Percentiles rank a stretch among this genome's conserved stretches.
phyloP scores from a whole-genome alignment of 1,140 invertebrate genomes.

The Sarcophaga peregrina region DNA sequence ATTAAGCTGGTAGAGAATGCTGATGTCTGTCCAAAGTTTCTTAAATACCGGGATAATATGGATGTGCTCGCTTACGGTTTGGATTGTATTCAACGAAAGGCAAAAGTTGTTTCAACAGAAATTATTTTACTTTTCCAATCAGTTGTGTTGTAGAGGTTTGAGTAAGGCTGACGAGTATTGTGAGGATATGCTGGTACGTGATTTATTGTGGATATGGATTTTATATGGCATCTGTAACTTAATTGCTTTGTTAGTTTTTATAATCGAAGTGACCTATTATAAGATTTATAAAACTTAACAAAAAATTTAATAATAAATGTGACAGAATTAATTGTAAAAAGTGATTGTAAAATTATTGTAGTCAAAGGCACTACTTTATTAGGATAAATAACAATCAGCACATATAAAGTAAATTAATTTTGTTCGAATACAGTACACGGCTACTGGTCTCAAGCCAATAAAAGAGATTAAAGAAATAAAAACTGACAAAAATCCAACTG shows the following conservation, averaged over 20 bases:
- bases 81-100: background rate
- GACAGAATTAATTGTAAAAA: no score
- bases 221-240: background rate
- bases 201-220: slow-evolving; percentile 23
- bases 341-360: no score
- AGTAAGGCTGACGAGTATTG: background rate
- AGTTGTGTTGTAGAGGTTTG: slow-evolving; percentile 13
- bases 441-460: no score
- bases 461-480: no score
- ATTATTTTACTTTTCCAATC: slow-evolving; percentile 25
- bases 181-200: background rate
- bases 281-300: background rate
- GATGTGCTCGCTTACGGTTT: slow-evolving; percentile 1
- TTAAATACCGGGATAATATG: background rate
- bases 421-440: no score
- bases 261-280: background rate
- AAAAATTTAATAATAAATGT: no score
- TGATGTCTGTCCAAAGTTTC: background rate
- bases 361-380: no score
- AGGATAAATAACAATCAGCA: no score
- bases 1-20: no score
- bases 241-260: background rate
- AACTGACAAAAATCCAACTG: no score
- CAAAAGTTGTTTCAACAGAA: slow-evolving; percentile 19
- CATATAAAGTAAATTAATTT: no score